Evolutionary conservation across 2,888 invertebrate species (phyloP).

Genomic region (Aspidiotus rigidus): DNA sequence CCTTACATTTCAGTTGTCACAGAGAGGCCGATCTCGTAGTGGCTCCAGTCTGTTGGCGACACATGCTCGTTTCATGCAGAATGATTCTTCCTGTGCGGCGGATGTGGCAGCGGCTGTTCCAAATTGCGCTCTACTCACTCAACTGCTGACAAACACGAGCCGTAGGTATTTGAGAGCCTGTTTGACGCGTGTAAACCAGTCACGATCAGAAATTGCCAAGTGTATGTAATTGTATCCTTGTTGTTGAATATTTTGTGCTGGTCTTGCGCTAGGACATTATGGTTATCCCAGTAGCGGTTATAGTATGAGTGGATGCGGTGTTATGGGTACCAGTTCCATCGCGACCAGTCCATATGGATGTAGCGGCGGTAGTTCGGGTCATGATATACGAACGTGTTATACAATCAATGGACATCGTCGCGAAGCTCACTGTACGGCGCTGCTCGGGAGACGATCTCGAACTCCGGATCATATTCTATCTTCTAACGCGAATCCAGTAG

Average conservation of each 20-base stretch:
- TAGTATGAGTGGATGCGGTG: not conserved
- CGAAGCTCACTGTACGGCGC: slow-evolving; percentile 25
- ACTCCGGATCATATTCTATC: slow-evolving; percentile 36
- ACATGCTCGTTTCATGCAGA: slow-evolving; percentile 10
- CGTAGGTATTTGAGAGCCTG: slow-evolving; percentile 18
- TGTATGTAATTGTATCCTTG: not conserved
- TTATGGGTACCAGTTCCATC: not conserved
- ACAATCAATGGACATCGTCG: slow-evolving; percentile 23
- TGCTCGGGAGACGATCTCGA: slow-evolving; percentile 34
- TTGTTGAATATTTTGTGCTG: slow-evolving; percentile 6
- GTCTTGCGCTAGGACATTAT: slow-evolving; percentile 2
- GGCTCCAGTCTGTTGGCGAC: slow-evolving; percentile 24
- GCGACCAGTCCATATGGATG: slow-evolving; percentile 1
- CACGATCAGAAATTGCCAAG: not conserved
- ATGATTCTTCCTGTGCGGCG: not conserved
- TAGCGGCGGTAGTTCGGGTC: not conserved
- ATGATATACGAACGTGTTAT: slow-evolving; percentile 13
- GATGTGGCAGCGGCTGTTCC: slow-evolving; percentile 12
- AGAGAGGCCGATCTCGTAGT: slow-evolving; percentile 31
- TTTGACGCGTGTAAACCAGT: not conserved
- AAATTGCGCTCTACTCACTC: slow-evolving; percentile 34
- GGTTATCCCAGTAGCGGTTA: slow-evolving; percentile 19
- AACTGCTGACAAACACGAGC: slow-evolving; percentile 30
- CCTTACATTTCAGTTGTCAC: slow-evolving; percentile 19
- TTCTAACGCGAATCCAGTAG: slow-evolving; percentile 36